These are phyloP conservation scores for Stenotaenia linearis DNA, from an alignment of 2,888 invertebrate genomes.

Conservation along the genomic window DNA sequence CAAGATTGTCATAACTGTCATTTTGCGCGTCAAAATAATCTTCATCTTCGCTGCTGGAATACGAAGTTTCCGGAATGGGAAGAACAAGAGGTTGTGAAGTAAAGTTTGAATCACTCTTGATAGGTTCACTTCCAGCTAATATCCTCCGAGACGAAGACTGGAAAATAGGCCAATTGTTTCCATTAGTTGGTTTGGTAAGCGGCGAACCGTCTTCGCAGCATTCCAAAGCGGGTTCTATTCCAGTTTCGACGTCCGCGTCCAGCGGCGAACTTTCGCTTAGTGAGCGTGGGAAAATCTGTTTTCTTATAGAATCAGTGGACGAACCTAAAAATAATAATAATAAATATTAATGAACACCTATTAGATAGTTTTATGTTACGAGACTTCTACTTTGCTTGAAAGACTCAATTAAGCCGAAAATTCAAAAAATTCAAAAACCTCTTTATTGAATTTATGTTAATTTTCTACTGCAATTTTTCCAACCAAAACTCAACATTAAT, in stretches of 20 bases:
- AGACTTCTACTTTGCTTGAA: too few species aligned
- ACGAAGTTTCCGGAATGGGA: constrained; percentile 82
- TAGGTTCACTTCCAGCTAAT: neutral
- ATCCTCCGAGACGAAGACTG: neutral
- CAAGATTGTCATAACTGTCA: constrained; percentile 41
- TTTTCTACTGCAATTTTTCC: too few species aligned
- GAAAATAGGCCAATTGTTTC: neutral
- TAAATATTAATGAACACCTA: too few species aligned
- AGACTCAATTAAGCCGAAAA: too few species aligned
- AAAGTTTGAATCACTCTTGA: neutral
- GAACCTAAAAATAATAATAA: too few species aligned
- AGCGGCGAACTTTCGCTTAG: constrained; percentile 5
- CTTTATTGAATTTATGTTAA: too few species aligned
- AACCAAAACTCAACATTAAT: too few species aligned
- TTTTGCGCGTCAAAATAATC: constrained; percentile 91
- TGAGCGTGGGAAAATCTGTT: neutral
- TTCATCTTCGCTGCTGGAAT: constrained; percentile 95
- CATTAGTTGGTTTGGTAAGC: neutral
- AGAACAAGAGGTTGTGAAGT: constrained; percentile 55
- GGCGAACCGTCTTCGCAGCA: constrained; percentile 51
- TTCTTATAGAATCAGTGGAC: neutral
- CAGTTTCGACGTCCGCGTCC: constrained; percentile 50
- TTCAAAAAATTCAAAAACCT: too few species aligned
- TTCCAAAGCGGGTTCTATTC: constrained; percentile 61
- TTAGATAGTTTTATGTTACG: too few species aligned